Conservation (phyloP, 2,888 invertebrate genomes). For the Protodeltote pygarga region DNA sequence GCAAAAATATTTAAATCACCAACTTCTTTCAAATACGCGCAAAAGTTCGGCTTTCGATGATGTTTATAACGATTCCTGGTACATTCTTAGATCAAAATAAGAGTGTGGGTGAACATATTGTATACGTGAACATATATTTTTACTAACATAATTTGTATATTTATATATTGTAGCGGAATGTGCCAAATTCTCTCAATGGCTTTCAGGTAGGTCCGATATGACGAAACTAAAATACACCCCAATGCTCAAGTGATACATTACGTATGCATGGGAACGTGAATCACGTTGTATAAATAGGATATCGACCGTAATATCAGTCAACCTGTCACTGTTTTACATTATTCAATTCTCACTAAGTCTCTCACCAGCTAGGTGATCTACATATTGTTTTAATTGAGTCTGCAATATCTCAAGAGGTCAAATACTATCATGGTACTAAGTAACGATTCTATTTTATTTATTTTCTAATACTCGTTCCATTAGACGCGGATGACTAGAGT, state of each 20-base stretch:
- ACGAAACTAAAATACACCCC: slow-evolving; percentile 19
- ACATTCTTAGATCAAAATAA: slow-evolving; percentile 24
- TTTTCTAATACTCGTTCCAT: too few species aligned
- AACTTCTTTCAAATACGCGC: slow-evolving; percentile 48
- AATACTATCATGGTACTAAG: too few species aligned
- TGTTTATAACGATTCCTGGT: slow-evolving; percentile 28
- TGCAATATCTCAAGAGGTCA: too few species aligned
- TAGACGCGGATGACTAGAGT: too few species aligned
- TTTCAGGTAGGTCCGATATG: slow-evolving; percentile 19
- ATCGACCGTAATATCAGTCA: slow-evolving; percentile 10
- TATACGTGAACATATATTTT: slow-evolving; percentile 16
- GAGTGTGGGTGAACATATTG: slow-evolving; percentile 11
- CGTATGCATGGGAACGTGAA: slow-evolving; percentile 29
- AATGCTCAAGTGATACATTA: slow-evolving; percentile 10
- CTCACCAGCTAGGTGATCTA: not conserved
- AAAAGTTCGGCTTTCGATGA: slow-evolving; percentile 48
- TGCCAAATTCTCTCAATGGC: slow-evolving; percentile 12
- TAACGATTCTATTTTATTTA: not conserved
- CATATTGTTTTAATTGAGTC: too few species aligned
- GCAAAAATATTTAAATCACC: slow-evolving; percentile 33
- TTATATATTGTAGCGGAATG: not conserved
- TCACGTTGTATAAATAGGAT: slow-evolving; percentile 14
- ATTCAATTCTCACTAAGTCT: not conserved
- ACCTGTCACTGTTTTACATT: not conserved
- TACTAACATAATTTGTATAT: slow-evolving; percentile 21